A percentile compares a stretch with the other conserved stretches of the same genome.
Evolutionary conservation across 2,113 vertebrate species (phyloP).

Genomic region (Planiliza haematocheilus): DNA sequence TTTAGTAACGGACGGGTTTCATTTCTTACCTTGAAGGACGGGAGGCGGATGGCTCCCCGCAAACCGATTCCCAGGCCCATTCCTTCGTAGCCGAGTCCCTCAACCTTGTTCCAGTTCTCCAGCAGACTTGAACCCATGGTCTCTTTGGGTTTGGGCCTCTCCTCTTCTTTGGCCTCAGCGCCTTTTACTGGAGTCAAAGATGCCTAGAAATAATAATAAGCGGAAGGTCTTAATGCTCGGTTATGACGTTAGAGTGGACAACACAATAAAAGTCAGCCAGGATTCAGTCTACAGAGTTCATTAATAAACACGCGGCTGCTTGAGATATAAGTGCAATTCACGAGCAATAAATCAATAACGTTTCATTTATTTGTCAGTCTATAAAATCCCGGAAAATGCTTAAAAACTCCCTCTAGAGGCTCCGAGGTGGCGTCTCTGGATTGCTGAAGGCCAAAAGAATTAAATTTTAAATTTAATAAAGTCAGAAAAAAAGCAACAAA

Average conservation of each 20-base stretch:
- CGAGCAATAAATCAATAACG: neutral
- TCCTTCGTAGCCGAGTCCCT: slow-evolving; percentile 93
- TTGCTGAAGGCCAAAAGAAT: neutral
- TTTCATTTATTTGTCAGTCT: neutral
- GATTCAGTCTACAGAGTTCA: too few relatives aligned
- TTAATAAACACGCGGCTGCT: too few relatives aligned
- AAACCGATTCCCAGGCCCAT: slow-evolving; percentile 94
- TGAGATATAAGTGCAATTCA: too few relatives aligned
- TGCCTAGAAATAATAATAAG: slow-evolving; percentile 76
- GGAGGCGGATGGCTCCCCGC: slow-evolving; percentile 93
- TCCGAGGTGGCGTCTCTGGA: neutral
- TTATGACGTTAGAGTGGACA: too few relatives aligned
- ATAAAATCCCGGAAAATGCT: neutral
- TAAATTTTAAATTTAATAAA: neutral
- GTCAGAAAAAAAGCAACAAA: neutral
- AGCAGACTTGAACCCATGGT: slow-evolving; percentile 90
- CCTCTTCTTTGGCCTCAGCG: slow-evolving; percentile 91
- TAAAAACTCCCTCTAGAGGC: neutral
- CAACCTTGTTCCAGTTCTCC: slow-evolving; percentile 97
- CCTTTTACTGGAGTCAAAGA: slow-evolving; percentile 94
- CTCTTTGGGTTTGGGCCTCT: slow-evolving; percentile 93
- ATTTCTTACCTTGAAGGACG: slow-evolving; percentile 93
- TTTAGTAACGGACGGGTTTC: neutral
- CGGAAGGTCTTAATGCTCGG: neutral
- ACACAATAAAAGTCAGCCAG: too few relatives aligned